A percentile compares a stretch with the other conserved stretches of the same genome.
phyloP scores from a whole-genome alignment of 2,797 vertebrate genomes.

The Molossus molossus region DNA sequence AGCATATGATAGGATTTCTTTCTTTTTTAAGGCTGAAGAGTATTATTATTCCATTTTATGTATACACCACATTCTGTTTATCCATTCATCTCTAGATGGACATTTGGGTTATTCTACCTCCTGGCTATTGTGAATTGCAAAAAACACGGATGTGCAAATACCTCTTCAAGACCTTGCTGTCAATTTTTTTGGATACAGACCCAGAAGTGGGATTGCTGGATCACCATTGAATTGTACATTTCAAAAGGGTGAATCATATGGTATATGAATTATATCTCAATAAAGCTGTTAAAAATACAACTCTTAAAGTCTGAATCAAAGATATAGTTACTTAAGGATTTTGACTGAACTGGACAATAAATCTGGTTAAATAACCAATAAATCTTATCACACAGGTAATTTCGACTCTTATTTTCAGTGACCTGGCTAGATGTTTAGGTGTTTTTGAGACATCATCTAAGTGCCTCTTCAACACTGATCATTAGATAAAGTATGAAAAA shows the following conservation, averaged over 20 bases:
- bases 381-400: slow-evolving; percentile 28
- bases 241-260: not conserved
- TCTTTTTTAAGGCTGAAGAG: not conserved
- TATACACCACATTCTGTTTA: not conserved
- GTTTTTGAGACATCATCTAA: slow-evolving; percentile 25
- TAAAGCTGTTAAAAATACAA: slow-evolving; percentile 64
- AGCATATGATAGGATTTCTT: not conserved
- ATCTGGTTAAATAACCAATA: slow-evolving; percentile 59
- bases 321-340: slow-evolving; percentile 61
- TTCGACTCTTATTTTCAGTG: slow-evolving; percentile 47
- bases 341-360: slow-evolving; percentile 24
- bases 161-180: not conserved
- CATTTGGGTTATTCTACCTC: not conserved
- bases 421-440: not conserved
- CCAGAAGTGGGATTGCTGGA: not conserved
- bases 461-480: not conserved
- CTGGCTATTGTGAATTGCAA: not conserved
- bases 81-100: not conserved
- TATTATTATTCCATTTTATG: slow-evolving; percentile 23
- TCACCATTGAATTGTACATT: not conserved
- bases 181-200: slow-evolving; percentile 22
- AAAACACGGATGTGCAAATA: not conserved
- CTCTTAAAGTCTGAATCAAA: slow-evolving; percentile 54
- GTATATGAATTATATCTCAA: slow-evolving; percentile 29
- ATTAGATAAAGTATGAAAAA: slow-evolving; percentile 13